Percentiles rank a stretch among this genome's conserved stretches.
Evolutionary conservation across 2,888 invertebrate species (phyloP).

Genomic region (Tinea semifulvella): DNA sequence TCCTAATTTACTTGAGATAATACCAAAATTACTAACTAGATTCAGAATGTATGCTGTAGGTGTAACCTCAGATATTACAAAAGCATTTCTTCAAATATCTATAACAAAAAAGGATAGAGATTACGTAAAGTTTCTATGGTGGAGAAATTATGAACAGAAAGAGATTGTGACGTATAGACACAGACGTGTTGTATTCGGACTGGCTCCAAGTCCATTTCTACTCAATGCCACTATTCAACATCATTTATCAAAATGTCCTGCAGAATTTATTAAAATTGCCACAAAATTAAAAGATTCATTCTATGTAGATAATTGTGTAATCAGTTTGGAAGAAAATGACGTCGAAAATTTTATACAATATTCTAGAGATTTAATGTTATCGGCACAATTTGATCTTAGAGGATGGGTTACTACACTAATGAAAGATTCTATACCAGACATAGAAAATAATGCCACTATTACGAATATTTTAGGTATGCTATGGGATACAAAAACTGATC

Average conservation of each 20-base stretch:
- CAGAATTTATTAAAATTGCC: background rate
- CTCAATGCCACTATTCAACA: constrained; percentile 7
- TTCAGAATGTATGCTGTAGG: constrained; percentile 1
- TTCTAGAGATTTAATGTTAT: background rate
- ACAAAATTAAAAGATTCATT: constrained; percentile 1
- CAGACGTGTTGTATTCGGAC: background rate
- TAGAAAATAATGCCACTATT: background rate
- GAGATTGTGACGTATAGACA: background rate
- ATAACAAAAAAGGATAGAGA: constrained; percentile 4
- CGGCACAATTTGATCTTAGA: constrained; percentile 5
- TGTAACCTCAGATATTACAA: constrained; percentile 6
- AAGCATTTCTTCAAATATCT: constrained; percentile 10
- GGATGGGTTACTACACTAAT: constrained; percentile 4
- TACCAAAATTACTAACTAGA: constrained; percentile 1
- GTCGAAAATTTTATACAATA: constrained; percentile 4
- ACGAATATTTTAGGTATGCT: background rate
- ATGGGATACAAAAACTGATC: constrained; percentile 2
- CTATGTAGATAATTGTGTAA: constrained; percentile 4
- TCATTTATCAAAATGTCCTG: constrained; percentile 3
- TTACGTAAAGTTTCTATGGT: constrained; percentile 1
- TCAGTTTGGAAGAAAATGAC: constrained; percentile 1
- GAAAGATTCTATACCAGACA: background rate
- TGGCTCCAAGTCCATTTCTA: constrained; percentile 8
- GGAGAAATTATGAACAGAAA: background rate
- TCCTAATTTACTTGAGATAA: constrained; percentile 3